Evolutionary conservation across 2,888 invertebrate species (phyloP).

Genomic region (Ectropis crepuscularia): DNA sequence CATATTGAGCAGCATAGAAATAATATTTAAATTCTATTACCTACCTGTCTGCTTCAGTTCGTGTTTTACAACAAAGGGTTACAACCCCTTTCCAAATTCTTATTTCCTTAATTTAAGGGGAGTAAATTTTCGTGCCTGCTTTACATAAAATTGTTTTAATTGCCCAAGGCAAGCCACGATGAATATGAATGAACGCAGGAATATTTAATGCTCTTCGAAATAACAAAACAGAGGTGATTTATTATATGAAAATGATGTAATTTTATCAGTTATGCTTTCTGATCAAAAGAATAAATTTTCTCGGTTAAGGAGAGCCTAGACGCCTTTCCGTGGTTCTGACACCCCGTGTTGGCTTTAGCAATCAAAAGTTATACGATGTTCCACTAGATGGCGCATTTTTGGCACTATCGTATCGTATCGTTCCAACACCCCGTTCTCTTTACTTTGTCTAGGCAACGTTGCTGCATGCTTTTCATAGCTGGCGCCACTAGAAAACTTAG

Average conservation of each 20-base stretch:
- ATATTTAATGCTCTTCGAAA: constrained; percentile 29
- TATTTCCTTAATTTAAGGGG: constrained; percentile 27
- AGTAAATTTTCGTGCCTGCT: constrained; percentile 29
- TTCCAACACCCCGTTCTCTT: no score
- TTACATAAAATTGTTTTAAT: constrained; percentile 43
- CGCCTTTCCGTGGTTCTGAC: no score
- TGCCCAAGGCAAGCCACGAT: constrained; percentile 32
- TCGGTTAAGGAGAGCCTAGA: no score
- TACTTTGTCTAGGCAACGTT: no score
- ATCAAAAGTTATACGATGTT: constrained; percentile 4
- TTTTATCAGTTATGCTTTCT: constrained; percentile 2
- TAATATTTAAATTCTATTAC: constrained; percentile 1
- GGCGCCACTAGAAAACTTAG: constrained; percentile 27
- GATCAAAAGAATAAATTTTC: background rate
- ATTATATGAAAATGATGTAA: constrained; percentile 19
- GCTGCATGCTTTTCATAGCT: constrained; percentile 21
- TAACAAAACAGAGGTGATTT: constrained; percentile 26
- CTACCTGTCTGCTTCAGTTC: constrained; percentile 17
- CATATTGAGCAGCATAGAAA: no score
- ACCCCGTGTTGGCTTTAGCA: no score
- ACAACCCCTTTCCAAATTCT: constrained; percentile 30
- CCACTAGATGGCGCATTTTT: constrained; percentile 31
- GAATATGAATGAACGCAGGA: constrained; percentile 31
- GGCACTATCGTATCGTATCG: background rate
- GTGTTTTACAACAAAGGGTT: constrained; percentile 29